Base-by-base conservation (phyloP, 2,888 invertebrate genomes). In the Agriotes lineatus region DNA sequence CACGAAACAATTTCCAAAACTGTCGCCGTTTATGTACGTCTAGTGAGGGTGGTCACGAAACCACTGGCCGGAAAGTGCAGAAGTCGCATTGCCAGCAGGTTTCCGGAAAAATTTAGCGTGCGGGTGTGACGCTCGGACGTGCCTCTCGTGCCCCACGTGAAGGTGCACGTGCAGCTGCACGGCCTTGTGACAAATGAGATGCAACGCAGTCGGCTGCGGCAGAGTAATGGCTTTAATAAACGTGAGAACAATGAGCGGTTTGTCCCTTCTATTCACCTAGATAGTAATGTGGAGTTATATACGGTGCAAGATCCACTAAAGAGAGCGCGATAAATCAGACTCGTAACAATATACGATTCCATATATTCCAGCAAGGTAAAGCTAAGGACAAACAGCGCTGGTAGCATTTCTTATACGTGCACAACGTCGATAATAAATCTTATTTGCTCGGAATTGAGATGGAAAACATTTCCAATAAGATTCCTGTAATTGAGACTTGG, bases 201-300 rank as follows among this genome's bases (percentile, higher is more conserved):
- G 70, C 61, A 63, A 64, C 62, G 54, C 58, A 54, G 57, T 67
- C 56, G 57, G 58, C 54, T 62, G 57, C 57, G 14, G 62, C 62
- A 59, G 63, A 71, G 67, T 62, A 66, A 71, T 67, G 69, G 67
- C 66, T 69, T 69, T 70, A 70, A 70, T 72, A 70, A 72, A 67
- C 72, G 72, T 70, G 72, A 66, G 67, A 67, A 72, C 72, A 72
- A 72, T 72, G 72, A 69, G 57, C 61, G 61, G 72, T 67, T 70
- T 61, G 52, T 64, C 67, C 67, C 64, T 59, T 52, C 63, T 57
- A 56, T 60, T 67, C 61, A 59, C 66, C 56, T 59, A 50, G 18
- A 61, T 61, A 35, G 44, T 56, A 67, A 61, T 61, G 37, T 25
- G 7, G 48, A 48, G 56, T 60, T 60, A 67, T 61, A 58, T 61